A percentile compares a stretch with the other conserved stretches of the same genome.
phyloP scores from a whole-genome alignment of 2,113 vertebrate species.

The Ptyas mucosa region DNA sequence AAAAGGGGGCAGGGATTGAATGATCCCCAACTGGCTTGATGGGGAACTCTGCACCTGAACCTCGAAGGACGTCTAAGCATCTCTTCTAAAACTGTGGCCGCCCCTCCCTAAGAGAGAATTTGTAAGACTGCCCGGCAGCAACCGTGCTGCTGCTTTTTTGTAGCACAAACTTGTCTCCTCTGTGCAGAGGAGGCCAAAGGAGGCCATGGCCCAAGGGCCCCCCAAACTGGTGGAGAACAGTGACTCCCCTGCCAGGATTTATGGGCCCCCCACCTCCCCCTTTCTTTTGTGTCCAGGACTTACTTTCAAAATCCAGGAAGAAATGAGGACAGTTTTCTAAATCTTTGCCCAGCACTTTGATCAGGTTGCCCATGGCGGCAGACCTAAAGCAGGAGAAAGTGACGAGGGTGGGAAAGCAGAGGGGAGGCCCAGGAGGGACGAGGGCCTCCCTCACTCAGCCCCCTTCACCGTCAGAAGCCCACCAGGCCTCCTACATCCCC shows the following conservation, averaged over 20 bases:
- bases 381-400: constrained; percentile 82
- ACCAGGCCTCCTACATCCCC: not conserved
- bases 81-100: not conserved
- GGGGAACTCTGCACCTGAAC: not conserved
- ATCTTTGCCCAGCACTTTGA: constrained; percentile 98
- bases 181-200: not conserved
- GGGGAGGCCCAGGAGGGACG: not conserved
- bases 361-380: constrained; percentile 95
- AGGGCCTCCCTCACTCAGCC: not conserved
- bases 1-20: not conserved
- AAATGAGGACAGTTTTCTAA: constrained; percentile 98
- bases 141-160: not conserved
- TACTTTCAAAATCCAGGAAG: constrained; percentile 99
- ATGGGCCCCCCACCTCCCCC: not conserved
- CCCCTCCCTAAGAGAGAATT: not conserved
- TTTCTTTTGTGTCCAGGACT: constrained; percentile 65
- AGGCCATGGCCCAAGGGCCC: no score
- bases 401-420: constrained; percentile 59
- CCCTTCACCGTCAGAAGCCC: not conserved
- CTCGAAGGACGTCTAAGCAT: not conserved
- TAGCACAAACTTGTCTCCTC: not conserved
- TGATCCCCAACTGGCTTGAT: not conserved
- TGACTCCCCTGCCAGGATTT: not conserved
- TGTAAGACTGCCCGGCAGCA: not conserved
- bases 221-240: not conserved